A percentile compares a stretch with the other conserved stretches of the same genome.
Conservation (phyloP, 1,140 invertebrate species). For the Philotrypesis tridentata region DNA sequence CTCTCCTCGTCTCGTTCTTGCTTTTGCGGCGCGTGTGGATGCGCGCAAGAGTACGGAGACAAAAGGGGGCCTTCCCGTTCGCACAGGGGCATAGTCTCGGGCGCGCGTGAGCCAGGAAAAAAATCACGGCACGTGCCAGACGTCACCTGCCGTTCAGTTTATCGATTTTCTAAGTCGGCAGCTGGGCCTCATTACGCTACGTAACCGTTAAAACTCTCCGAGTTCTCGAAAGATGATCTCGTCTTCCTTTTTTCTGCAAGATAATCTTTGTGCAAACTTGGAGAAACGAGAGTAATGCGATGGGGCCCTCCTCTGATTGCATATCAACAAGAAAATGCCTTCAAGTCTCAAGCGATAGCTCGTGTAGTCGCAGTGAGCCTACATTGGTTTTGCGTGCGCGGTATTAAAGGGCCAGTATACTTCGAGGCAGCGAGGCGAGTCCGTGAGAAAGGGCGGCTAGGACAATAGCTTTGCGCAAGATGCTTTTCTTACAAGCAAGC, state of each 20-base stretch:
- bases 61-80: not conserved
- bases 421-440: conserved; percentile 43
- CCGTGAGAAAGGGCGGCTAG: conserved; percentile 63
- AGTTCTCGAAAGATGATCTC: not conserved
- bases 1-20: not conserved
- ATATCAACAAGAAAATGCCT: conserved; percentile 2
- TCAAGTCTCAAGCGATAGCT: not conserved
- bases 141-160: conserved; percentile 66
- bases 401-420: conserved; percentile 60
- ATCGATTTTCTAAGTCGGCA: conserved; percentile 61
- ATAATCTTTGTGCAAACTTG: not conserved
- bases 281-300: not conserved
- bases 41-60: not conserved
- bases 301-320: too few species aligned
- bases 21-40: not conserved
- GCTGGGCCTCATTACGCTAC: too few species aligned
- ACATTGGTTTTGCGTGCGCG: conserved; percentile 38
- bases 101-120: conserved; percentile 48
- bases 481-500: conserved; percentile 64
- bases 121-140: conserved; percentile 68
- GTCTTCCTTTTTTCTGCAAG: not conserved
- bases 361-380: not conserved
- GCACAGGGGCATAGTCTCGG: not conserved
- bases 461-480: conserved; percentile 71
- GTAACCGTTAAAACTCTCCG: not conserved